These are phyloP conservation scores for Zaprionus tsacasi DNA, from an alignment of 1,140 invertebrate genomes.

Conservation along the genomic window DNA sequence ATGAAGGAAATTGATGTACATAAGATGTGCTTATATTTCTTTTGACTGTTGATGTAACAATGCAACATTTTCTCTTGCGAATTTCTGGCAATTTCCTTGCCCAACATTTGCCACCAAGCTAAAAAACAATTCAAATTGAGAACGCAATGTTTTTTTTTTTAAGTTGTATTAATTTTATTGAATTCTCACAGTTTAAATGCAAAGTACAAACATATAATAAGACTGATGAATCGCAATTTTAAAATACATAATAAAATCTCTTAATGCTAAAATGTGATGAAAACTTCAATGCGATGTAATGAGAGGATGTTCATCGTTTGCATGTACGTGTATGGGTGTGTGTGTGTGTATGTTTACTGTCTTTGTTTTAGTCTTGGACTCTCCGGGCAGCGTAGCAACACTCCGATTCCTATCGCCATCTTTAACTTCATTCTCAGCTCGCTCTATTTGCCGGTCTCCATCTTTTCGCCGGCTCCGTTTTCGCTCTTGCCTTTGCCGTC, in stretches of 20 bases:
- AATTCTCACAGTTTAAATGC: slow-evolving; percentile 59
- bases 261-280: slow-evolving; percentile 57
- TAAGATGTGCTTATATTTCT: not conserved
- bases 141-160: not conserved
- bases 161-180: slow-evolving; percentile 38
- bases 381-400: slow-evolving; percentile 59
- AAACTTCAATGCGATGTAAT: slow-evolving; percentile 21
- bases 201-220: slow-evolving; percentile 36
- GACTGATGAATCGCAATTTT: slow-evolving; percentile 34
- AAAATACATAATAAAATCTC: slow-evolving; percentile 46
- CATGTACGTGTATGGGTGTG: slow-evolving; percentile 14
- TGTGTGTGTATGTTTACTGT: not conserved
- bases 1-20: no score
- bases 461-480: slow-evolving; percentile 67
- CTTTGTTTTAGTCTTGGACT: slow-evolving; percentile 63
- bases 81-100: not conserved
- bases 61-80: not conserved
- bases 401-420: slow-evolving; percentile 44
- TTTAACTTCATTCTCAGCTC: slow-evolving; percentile 6
- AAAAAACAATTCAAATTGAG: not conserved
- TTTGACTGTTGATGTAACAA: not conserved
- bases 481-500: slow-evolving; percentile 55
- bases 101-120: no score
- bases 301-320: slow-evolving; percentile 39
- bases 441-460: slow-evolving; percentile 69